Evolutionary conservation across 2,797 vertebrate genomes (phyloP).

Genomic region (Esox masquinongy): DNA sequence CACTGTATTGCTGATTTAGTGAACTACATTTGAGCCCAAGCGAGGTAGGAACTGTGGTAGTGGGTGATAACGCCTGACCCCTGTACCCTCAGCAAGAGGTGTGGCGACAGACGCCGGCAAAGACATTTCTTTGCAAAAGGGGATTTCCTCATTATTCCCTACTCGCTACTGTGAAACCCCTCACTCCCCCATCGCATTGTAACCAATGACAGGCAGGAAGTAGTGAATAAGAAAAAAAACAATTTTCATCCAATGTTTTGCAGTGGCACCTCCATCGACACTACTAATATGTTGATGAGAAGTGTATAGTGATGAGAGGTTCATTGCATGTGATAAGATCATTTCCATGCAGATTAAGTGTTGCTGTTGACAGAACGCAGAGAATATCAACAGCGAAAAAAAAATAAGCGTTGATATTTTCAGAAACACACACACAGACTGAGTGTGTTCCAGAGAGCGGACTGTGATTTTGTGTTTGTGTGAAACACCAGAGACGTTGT

Average conservation of each 20-base stretch:
- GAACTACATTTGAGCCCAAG: not conserved
- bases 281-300: not conserved
- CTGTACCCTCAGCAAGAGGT: slow-evolving; percentile 7
- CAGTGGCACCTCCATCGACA: not conserved
- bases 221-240: not conserved
- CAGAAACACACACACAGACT: not conserved
- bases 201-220: slow-evolving; percentile 21
- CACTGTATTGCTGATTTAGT: not conserved
- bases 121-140: not conserved
- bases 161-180: not conserved
- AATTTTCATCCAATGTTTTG: not conserved
- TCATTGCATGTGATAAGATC: not conserved
- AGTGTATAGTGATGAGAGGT: not conserved
- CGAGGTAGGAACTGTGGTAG: slow-evolving; percentile 17
- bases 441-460: not conserved
- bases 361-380: not conserved
- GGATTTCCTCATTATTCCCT: slow-evolving; percentile 9
- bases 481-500: not conserved
- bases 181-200: slow-evolving; percentile 16
- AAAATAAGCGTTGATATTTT: not conserved
- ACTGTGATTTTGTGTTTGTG: not conserved
- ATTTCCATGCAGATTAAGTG: not conserved
- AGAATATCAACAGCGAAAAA: not conserved
- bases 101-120: slow-evolving; percentile 13
- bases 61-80: slow-evolving; percentile 23